Percentiles rank a stretch among this genome's conserved stretches.
These are phyloP conservation scores for Sebastes dallii DNA, from an alignment of 2,797 vertebrate species.

Conservation along the genomic window DNA sequence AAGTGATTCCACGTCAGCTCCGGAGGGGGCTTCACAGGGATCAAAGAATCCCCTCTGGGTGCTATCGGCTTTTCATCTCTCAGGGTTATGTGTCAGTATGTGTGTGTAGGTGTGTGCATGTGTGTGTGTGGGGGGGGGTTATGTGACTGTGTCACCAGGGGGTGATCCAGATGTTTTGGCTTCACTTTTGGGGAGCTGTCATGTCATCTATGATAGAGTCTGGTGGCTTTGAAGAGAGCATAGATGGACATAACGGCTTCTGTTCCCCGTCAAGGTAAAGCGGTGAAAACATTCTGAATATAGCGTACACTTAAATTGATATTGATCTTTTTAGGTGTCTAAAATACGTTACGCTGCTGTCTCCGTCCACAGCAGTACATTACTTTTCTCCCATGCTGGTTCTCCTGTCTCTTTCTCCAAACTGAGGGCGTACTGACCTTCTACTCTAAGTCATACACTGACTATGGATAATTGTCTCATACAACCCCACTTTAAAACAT, in stretches of 20 bases:
- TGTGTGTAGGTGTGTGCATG: background rate
- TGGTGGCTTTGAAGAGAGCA: too few species aligned
- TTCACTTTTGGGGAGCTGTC: too few species aligned
- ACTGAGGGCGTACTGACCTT: background rate
- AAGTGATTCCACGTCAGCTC: slow-evolving; percentile 24
- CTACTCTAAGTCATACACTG: background rate
- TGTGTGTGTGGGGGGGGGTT: background rate
- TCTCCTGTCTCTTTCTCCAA: background rate
- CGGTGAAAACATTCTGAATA: too few species aligned
- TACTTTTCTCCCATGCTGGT: background rate
- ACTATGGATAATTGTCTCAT: background rate
- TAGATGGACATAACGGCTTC: too few species aligned
- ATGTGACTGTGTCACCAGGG: background rate
- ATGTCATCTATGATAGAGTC: too few species aligned
- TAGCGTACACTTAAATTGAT: too few species aligned
- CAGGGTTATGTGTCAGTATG: background rate
- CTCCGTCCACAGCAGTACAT: background rate
- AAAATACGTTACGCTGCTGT: fast-evolving
- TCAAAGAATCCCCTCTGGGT: slow-evolving; percentile 29
- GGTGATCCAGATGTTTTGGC: too few species aligned
- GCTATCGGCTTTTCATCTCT: slow-evolving; percentile 31
- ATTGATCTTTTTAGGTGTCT: background rate
- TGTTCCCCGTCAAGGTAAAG: too few species aligned
- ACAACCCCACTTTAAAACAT: background rate
- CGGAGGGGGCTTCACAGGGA: background rate